Evolutionary conservation across 2,888 invertebrate genomes (phyloP).

Genomic region (Ceriagrion tenellum): DNA sequence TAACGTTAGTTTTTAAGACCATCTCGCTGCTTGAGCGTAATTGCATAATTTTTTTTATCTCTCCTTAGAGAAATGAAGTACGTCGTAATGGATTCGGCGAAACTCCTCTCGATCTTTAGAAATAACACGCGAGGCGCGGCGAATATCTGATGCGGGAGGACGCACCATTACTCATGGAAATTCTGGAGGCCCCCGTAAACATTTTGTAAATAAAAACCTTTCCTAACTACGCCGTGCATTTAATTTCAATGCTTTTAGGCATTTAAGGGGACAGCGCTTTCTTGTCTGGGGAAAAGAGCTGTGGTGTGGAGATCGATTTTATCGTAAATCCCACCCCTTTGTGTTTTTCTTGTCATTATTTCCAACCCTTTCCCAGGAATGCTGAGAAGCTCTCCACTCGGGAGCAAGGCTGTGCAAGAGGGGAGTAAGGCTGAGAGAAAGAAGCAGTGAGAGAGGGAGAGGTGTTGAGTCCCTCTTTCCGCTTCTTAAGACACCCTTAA

Average conservation of each 20-base stretch:
- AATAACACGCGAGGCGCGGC: not conserved
- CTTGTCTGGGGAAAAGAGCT: not conserved
- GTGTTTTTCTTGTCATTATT: not conserved
- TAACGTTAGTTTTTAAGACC: not conserved
- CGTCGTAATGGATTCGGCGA: not conserved
- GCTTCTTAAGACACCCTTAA: conserved; percentile 65
- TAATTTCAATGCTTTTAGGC: conserved; percentile 3
- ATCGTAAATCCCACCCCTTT: conserved; percentile 9
- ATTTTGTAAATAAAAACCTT: not conserved
- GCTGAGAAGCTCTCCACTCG: conserved; percentile 2
- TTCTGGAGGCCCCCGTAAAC: not conserved
- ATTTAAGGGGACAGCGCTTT: not conserved
- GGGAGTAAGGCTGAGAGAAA: not conserved
- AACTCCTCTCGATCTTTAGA: not conserved
- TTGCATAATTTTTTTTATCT: not conserved
- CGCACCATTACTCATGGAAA: not conserved
- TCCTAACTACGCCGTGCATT: not conserved
- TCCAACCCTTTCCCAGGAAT: conserved; percentile 6
- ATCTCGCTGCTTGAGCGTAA: not conserved
- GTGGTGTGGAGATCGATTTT: not conserved
- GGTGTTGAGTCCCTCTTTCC: not conserved
- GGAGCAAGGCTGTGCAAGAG: not conserved
- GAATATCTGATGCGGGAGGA: not conserved
- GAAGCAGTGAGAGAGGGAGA: not conserved
- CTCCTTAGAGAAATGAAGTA: not conserved